Evolutionary conservation across 2,797 vertebrate species (phyloP).

Genomic region (Paramormyrops hopkinsi): DNA sequence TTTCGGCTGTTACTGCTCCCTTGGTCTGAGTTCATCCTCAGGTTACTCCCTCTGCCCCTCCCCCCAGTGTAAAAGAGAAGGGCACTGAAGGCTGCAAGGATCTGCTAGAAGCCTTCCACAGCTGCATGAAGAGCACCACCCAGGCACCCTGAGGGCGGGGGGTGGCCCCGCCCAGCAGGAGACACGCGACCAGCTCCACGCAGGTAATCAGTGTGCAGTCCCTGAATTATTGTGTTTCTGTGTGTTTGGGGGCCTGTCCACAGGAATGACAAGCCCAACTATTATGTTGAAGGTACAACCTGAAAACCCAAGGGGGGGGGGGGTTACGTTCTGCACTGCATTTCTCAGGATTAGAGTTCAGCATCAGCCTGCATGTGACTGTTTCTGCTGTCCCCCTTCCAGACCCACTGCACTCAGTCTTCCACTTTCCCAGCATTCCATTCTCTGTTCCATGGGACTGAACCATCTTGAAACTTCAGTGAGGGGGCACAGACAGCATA

Average conservation of each 20-base stretch:
- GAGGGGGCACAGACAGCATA: slow-evolving; percentile 41
- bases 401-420: slow-evolving; percentile 66
- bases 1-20: background rate
- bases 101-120: slow-evolving; percentile 64
- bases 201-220: background rate
- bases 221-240: background rate
- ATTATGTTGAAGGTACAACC: background rate
- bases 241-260: background rate
- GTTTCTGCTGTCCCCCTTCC: background rate
- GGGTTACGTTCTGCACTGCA: background rate
- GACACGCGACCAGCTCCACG: background rate
- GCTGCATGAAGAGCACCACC: slow-evolving; percentile 61
- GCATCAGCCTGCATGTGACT: background rate
- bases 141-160: slow-evolving; percentile 56
- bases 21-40: background rate
- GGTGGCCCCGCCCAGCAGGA: background rate
- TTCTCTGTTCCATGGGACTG: slow-evolving; percentile 59
- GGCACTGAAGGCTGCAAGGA: slow-evolving; percentile 63
- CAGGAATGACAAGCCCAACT: too few relatives aligned
- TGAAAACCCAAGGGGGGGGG: background rate
- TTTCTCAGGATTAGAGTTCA: background rate
- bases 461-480: slow-evolving; percentile 32
- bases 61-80: slow-evolving; percentile 56
- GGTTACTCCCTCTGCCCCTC: background rate
- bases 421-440: slow-evolving; percentile 67